phyloP scores from a whole-genome alignment of 2,797 vertebrate genomes.

The Propithecus deckenii region DNA sequence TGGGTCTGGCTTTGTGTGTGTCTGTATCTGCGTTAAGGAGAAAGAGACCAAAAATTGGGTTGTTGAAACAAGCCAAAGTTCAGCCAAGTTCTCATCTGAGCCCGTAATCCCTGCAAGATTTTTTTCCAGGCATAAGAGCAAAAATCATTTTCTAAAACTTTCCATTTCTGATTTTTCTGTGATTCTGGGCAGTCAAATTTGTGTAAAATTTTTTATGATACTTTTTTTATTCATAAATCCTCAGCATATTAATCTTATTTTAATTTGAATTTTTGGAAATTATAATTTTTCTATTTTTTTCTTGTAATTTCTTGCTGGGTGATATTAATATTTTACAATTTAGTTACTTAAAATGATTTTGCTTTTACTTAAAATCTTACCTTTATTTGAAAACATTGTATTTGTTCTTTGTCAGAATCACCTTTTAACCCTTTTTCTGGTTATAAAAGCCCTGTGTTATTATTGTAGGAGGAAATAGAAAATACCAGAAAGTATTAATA shows the following conservation, averaged over 20 bases:
- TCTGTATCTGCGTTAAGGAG: neutral
- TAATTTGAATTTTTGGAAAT: slow-evolving; percentile 47
- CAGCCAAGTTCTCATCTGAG: slow-evolving; percentile 18
- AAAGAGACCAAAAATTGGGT: neutral
- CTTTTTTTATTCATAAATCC: slow-evolving; percentile 23
- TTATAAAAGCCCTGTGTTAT: neutral
- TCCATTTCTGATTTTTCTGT: slow-evolving; percentile 64
- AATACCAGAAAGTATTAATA: neutral
- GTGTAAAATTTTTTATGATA: slow-evolving; percentile 32
- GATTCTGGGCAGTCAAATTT: slow-evolving; percentile 39
- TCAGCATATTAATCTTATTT: slow-evolving; percentile 36
- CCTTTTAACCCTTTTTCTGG: slow-evolving; percentile 16
- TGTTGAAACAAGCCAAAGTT: slow-evolving; percentile 18
- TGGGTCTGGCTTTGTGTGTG: neutral
- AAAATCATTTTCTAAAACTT: slow-evolving; percentile 64
- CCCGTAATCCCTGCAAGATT: slow-evolving; percentile 3
- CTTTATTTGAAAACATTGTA: neutral
- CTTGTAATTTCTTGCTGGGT: neutral
- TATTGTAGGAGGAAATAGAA: neutral
- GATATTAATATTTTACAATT: slow-evolving; percentile 10
- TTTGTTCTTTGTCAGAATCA: slow-evolving; percentile 11
- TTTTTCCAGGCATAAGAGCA: slow-evolving; percentile 35
- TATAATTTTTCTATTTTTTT: neutral
- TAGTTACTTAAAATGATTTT: slow-evolving; percentile 25
- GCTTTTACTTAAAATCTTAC: neutral